Conservation (phyloP, 2,113 vertebrate genomes). For the Embiotoca jacksoni region DNA sequence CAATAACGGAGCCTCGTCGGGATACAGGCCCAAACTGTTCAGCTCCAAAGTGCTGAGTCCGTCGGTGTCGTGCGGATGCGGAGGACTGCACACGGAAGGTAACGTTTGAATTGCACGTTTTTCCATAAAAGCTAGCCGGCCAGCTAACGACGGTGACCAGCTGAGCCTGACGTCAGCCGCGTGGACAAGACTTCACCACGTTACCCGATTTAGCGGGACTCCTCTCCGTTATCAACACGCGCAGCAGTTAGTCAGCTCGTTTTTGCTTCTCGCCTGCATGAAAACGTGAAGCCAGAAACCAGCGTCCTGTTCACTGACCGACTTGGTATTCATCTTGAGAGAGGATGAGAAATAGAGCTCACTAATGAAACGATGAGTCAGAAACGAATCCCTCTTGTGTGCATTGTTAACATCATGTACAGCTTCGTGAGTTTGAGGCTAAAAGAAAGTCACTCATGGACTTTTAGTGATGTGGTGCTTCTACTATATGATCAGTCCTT, state of each 20-base stretch:
- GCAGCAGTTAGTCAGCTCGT: too few relatives aligned
- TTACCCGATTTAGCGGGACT: too few relatives aligned
- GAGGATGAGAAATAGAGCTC: too few relatives aligned
- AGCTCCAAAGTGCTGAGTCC: conserved; percentile 69
- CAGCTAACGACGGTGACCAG: neutral
- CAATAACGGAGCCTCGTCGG: conserved; percentile 67
- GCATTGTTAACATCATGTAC: neutral
- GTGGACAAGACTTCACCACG: neutral
- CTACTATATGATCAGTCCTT: too few relatives aligned
- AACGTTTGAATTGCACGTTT: neutral
- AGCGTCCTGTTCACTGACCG: too few relatives aligned
- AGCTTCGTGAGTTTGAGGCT: neutral
- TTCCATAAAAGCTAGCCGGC: neutral
- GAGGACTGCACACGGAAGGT: conserved; percentile 94
- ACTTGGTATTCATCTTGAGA: too few relatives aligned
- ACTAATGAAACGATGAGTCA: too few relatives aligned
- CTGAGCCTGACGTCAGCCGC: neutral
- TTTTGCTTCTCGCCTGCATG: too few relatives aligned
- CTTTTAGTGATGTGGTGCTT: neutral
- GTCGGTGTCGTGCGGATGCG: conserved; percentile 87
- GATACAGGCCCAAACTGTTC: conserved; percentile 79
- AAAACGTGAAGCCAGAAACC: too few relatives aligned
- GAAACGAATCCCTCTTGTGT: too few relatives aligned
- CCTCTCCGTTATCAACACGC: too few relatives aligned
- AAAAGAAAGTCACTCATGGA: neutral